Base-by-base conservation (phyloP, 1,140 invertebrate species). In the Caenorhabditis remanei region DNA sequence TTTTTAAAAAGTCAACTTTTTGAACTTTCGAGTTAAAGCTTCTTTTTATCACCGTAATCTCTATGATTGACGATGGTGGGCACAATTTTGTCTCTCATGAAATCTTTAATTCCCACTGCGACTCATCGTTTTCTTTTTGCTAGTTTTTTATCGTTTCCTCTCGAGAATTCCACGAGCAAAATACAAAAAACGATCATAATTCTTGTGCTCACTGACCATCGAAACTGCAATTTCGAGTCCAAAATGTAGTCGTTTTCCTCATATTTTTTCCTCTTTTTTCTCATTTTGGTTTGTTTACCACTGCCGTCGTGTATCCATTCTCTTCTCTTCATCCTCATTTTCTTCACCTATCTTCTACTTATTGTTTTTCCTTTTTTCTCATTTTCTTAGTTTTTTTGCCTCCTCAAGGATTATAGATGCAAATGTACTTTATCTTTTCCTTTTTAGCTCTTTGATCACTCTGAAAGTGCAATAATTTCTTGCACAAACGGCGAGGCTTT, bases 251-350 rank as follows among this genome's bases (percentile, higher is more conserved):
- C 71, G 71, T 79, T 79, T 50, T 50, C 46, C 46, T 46, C n/a
- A 16, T 46, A 11, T 75, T 75, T 75, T 75, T 75, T 75, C 43
- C 4, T 40, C 0, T 79, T 24, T 50, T 79, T 79, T 79, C 71
- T 79, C 71, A 79, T 79, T 79, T 79, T 79, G 71, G 71, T 79
- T 79, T 79, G 71, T 79, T 79, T 79, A 79, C 71, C 71, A 79
- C 4, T n/a, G 19, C 2, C 32, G 32, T 32, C 32, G 32, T 32
- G 32, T 32, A 32, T 0, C 43, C 9, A 4, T n/a, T 79, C 24
- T 21, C 40, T 19, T 14, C 41, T 43, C 13, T 79, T 79, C 40
- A 14, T 48, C 41, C 7, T 46, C 65, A 32, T 32, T 32, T 32
- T 32, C 11, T 41, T 1, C n/a, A 24, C 46, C 71, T 50, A 5